phyloP scores from a whole-genome alignment of 2,113 vertebrate species.

The Grallaria varia region DNA sequence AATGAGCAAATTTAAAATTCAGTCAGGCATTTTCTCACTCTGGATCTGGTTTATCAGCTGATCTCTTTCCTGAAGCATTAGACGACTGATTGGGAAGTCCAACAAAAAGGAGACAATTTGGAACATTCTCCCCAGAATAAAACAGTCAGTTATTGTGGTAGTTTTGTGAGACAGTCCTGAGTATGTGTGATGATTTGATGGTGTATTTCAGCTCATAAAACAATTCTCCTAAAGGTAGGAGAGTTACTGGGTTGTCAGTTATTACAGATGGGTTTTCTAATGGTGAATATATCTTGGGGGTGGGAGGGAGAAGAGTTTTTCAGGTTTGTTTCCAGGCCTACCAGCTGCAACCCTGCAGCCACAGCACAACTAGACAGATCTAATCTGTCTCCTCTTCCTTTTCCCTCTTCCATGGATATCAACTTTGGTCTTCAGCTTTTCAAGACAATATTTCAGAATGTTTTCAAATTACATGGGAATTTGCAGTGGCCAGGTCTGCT shows the following conservation, averaged over 20 bases:
- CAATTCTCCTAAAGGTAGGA: background rate
- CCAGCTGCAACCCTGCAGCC: background rate
- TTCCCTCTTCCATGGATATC: background rate
- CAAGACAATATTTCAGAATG: background rate
- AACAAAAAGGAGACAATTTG: background rate
- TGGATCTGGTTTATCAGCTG: background rate
- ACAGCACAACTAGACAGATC: background rate
- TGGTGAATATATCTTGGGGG: background rate
- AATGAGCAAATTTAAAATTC: background rate
- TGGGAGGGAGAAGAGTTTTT: background rate
- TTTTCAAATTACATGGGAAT: background rate
- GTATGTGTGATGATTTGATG: background rate
- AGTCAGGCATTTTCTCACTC: background rate
- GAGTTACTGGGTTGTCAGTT: background rate
- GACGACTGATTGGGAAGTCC: background rate
- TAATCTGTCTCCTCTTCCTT: background rate
- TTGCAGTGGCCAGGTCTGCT: background rate
- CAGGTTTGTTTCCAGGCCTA: background rate
- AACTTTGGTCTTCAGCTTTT: background rate
- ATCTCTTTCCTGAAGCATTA: background rate
- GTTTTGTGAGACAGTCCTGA: background rate
- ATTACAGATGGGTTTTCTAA: background rate
- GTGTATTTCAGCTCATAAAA: background rate
- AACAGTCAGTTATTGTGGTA: background rate
- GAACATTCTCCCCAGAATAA: background rate